phyloP scores from a whole-genome alignment of 2,113 vertebrate genomes.

The Labeo catla region DNA sequence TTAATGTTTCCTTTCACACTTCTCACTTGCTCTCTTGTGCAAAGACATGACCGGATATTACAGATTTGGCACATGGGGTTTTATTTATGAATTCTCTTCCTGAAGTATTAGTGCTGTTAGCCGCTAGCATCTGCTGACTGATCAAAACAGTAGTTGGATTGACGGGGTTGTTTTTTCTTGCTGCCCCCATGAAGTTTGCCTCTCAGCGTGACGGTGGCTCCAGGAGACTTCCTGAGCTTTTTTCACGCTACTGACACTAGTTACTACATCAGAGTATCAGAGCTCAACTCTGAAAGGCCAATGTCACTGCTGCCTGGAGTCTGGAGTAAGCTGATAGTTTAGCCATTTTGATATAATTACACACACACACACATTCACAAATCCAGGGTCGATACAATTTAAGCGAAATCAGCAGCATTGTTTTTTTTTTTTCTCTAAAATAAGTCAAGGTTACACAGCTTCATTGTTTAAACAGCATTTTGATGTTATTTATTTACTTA shows the following conservation, averaged over 20 bases:
- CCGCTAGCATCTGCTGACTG: slow-evolving; percentile 51
- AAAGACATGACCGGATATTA: slow-evolving; percentile 71
- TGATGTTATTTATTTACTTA: too few relatives aligned
- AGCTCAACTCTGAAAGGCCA: background rate
- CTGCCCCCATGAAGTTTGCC: slow-evolving; percentile 6
- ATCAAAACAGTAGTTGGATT: slow-evolving; percentile 26
- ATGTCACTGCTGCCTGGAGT: background rate
- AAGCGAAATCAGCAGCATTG: background rate
- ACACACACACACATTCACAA: background rate
- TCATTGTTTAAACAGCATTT: background rate
- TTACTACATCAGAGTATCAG: background rate
- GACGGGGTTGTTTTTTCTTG: slow-evolving; percentile 21
- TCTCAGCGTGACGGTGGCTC: slow-evolving; percentile 45
- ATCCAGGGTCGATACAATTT: background rate
- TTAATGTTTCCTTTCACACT: slow-evolving; percentile 63
- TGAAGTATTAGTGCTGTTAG: slow-evolving; percentile 65
- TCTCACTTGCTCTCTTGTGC: slow-evolving; percentile 47
- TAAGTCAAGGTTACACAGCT: background rate
- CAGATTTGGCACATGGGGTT: slow-evolving; percentile 65
- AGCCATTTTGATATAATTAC: background rate
- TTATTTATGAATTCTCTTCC: slow-evolving; percentile 69
- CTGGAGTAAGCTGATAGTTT: background rate
- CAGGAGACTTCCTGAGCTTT: slow-evolving; percentile 29
- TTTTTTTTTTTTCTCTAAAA: background rate
- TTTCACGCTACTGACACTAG: background rate